Conservation (phyloP, 2,113 vertebrate species). For the Mormyrus lacerda region DNA sequence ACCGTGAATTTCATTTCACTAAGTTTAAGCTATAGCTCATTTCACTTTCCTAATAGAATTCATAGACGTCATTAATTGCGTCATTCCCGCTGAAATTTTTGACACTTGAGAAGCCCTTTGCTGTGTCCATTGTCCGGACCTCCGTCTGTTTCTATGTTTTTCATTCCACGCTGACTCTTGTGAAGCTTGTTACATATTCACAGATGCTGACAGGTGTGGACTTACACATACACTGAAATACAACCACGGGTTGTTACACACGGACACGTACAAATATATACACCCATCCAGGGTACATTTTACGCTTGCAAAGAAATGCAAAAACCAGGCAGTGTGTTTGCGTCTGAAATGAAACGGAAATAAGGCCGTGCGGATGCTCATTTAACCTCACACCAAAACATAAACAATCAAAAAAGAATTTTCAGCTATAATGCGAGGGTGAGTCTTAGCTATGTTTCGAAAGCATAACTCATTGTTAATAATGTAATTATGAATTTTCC, state of each 20-base stretch:
- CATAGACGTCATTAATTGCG: constrained; percentile 22
- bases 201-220: background rate
- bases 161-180: background rate
- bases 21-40: constrained; percentile 11
- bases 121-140: background rate
- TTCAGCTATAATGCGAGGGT: background rate
- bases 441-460: background rate
- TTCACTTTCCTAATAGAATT: constrained; percentile 10
- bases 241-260: background rate
- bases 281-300: background rate
- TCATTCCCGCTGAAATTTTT: constrained; percentile 19
- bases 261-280: background rate
- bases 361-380: background rate
- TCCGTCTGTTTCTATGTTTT: background rate
- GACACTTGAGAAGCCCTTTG: constrained; percentile 19
- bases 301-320: background rate
- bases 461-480: background rate
- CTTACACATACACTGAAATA: background rate
- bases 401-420: background rate
- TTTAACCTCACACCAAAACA: background rate
- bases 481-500: background rate
- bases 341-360: background rate
- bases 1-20: background rate
- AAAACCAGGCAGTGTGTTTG: background rate
- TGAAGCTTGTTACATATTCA: background rate